Conservation (phyloP, 2,113 vertebrate species). For the Synchiropus splendidus region DNA sequence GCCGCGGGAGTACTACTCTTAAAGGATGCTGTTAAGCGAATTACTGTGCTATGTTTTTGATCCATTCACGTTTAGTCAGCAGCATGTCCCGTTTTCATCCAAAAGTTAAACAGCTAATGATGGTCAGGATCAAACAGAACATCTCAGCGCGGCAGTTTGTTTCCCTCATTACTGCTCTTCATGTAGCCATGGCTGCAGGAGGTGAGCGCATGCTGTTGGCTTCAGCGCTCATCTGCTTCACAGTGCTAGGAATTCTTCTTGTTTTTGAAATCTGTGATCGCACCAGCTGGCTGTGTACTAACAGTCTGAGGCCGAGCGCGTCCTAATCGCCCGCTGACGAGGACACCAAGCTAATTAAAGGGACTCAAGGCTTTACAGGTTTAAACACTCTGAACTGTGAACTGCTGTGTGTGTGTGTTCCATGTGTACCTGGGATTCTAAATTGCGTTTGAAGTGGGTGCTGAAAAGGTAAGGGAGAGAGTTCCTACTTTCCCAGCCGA, state of each 20-base stretch:
- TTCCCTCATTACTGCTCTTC: neutral
- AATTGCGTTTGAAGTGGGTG: constrained; percentile 21
- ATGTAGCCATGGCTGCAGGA: constrained; percentile 7
- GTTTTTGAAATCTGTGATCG: constrained; percentile 18
- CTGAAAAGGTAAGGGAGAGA: neutral
- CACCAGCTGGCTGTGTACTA: constrained; percentile 50
- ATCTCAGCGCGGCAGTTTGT: constrained; percentile 6
- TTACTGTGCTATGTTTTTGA: no score
- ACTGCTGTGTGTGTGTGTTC: constrained; percentile 8
- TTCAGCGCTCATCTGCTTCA: constrained; percentile 26
- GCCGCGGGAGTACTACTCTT: no score
- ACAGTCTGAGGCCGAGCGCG: constrained; percentile 32
- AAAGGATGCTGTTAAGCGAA: no score
- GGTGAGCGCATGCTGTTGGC: constrained; percentile 3
- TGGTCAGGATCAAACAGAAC: neutral
- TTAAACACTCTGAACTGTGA: constrained; percentile 38
- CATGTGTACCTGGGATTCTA: constrained; percentile 20
- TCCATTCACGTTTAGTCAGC: no score
- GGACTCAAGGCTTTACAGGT: constrained; percentile 39
- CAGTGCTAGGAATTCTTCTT: constrained; percentile 24
- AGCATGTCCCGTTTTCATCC: neutral
- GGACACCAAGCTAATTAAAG: constrained; percentile 50
- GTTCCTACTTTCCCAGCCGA: neutral
- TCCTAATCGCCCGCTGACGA: constrained; percentile 38
- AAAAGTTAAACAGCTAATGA: neutral